These are phyloP conservation scores for Gopherus evgoodei DNA, from an alignment of 2,113 vertebrate species.

Conservation along the genomic window DNA sequence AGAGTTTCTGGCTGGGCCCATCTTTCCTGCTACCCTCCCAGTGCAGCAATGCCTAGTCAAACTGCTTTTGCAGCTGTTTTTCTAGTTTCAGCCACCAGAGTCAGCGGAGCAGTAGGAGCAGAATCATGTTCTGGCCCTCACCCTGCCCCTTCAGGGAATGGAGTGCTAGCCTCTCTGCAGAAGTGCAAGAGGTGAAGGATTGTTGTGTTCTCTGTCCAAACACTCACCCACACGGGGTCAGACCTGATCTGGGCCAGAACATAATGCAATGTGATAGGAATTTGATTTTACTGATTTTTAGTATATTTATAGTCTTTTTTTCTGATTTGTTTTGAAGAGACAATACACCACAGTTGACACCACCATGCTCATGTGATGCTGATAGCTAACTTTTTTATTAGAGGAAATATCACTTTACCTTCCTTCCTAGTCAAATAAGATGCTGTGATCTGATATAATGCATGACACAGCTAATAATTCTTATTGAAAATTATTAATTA, in stretches of 20 bases:
- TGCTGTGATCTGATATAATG: background rate
- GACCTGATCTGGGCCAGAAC: background rate
- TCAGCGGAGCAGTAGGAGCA: background rate
- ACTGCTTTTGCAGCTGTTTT: background rate
- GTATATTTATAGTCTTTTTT: background rate
- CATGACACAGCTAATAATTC: background rate
- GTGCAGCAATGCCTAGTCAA: background rate
- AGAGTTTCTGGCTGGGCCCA: background rate
- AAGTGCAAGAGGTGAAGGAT: background rate
- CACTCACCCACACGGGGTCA: background rate
- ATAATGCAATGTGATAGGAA: background rate
- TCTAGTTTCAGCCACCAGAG: background rate
- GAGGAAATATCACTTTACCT: background rate
- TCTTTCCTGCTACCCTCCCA: background rate
- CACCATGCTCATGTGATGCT: background rate
- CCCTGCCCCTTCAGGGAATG: background rate
- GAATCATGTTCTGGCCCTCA: background rate
- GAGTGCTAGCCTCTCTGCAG: accelerated
- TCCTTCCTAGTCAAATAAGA: background rate
- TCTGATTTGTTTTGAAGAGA: background rate
- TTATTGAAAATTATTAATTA: constrained; percentile 25
- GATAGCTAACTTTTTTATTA: background rate
- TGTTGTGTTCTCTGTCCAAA: background rate
- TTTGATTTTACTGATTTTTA: background rate
- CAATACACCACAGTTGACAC: background rate